Base-by-base conservation (phyloP, 2,797 vertebrate genomes). In the Philypnodon macrostomus region DNA sequence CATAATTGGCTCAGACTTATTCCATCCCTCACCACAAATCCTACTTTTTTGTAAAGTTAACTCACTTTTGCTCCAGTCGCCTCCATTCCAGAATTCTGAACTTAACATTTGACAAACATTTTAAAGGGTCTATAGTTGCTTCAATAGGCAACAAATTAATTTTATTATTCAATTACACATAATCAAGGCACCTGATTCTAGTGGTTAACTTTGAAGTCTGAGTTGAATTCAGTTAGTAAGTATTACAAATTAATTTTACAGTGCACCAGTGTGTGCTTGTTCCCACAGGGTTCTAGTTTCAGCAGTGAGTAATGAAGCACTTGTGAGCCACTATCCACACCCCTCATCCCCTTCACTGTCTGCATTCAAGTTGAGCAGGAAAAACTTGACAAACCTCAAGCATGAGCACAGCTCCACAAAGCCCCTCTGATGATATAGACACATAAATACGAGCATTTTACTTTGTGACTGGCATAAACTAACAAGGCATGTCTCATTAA, bases 261-360 rank as follows among this genome's bases (percentile, higher is more conserved):
- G n/a, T 77, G 66, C 85, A 89, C 87, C 86, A 87, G 86, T 80
- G 70, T 53, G 79, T 58, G 68, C 51, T 70, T 56, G 79, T 90
- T 91, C 90, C 88, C 90, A 91, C 89, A 90, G 77, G 84, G 81
- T 65, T 91, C 88, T 63, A 61, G 79, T 91, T 91, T 87, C 90
- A 89, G 73, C 60, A 52, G 68, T 62, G 72, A 67, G 79, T 75
- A 67, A 83, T 72, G 80, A 72, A 79, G 84, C 67, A 73, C 81
- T 85, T 75, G 80, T 81, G 63, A 76, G 58, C 47, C 72, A 55
- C 58, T 51, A 35, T 46, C 48, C 55, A 12, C 23, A 21, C 38
- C 45, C 5, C 10, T n/a, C 21, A 3, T 5, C 11, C 4, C n/a
- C 15, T n/a, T 15, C 10, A 60, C 73, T 82, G 67, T 71, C 70